Conservation (phyloP, 2,888 invertebrate genomes). For the Acleris holmiana region DNA sequence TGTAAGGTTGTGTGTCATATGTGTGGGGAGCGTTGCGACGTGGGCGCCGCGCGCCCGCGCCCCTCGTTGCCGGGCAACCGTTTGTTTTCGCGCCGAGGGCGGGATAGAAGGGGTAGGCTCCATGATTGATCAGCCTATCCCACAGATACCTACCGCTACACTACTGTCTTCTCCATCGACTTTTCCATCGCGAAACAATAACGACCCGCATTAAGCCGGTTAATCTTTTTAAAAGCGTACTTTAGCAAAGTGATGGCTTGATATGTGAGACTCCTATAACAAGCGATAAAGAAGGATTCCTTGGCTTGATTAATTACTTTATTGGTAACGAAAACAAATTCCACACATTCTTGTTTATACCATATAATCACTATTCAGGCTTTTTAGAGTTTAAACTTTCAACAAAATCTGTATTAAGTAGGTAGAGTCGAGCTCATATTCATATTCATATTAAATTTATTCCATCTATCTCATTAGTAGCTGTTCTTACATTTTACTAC, state of each 20-base stretch:
- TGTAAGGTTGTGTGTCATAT: conserved; percentile 63
- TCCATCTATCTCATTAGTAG: no score
- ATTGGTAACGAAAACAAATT: no score
- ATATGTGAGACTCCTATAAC: conserved; percentile 17
- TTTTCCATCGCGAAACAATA: conserved; percentile 27
- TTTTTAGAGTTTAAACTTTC: no score
- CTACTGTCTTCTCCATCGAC: conserved; percentile 38
- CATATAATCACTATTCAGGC: no score
- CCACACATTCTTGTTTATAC: no score
- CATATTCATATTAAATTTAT: no score
- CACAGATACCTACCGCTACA: conserved; percentile 73
- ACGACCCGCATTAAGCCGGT: conserved; percentile 15
- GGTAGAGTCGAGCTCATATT: no score
- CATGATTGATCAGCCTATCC: conserved; percentile 84
- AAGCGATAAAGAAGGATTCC: conserved; percentile 18
- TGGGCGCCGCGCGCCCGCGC: conserved; percentile 46
- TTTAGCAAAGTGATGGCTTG: conserved; percentile 18
- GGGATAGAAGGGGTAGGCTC: conserved; percentile 82
- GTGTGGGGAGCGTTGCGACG: conserved; percentile 53
- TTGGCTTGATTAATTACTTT: no score
- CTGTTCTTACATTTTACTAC: no score
- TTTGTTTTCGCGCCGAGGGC: conserved; percentile 82
- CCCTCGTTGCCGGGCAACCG: conserved; percentile 76
- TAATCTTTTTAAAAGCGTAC: conserved; percentile 29
- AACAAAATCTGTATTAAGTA: no score